Base-by-base conservation (phyloP, 2,113 vertebrate species). In the Myotis brandtii region DNA sequence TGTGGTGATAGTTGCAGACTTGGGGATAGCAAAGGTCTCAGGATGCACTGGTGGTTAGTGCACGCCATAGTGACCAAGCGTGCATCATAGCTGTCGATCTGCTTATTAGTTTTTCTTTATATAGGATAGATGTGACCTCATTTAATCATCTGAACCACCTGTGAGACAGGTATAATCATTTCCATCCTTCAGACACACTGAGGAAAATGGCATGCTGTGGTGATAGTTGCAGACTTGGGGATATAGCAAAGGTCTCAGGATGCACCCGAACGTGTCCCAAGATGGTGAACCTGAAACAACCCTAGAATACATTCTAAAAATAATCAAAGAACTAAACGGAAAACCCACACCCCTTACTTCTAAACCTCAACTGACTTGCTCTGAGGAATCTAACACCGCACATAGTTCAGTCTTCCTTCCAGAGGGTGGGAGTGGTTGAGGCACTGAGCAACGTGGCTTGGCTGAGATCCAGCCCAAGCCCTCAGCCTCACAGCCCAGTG, bases 281-380 rank as follows among this genome's bases (percentile, higher is more conserved):
- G 34, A 67, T 30, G 14, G 27, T 4, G 76, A 48, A 86, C 48
- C 40, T 43, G 14, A 95, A 89, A 86, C 23, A 52, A 93, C 2
- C 64, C 17, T 67, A 86, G 46, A 89, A 80, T 25, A 18, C 46
- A 79, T 83, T 93, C 37, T 72, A 81, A 70, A 67, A 73, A 93
- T 23, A 79, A 54, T 50, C 73, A 70, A 56, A 95, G 17, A 66
- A 80, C 59, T 84, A 76, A 77, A 92, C 23, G 69, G 27, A 95
- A 95, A 92, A 87, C 5, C 12, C 12, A 69, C 37, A 40, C 20
- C 27, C 2, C 73, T 46, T 56, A 86, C 25, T 80, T 93, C 75
- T 64, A 62, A 94, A 92, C 89, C 14, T 67, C 52, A 95, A 93
- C 92, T 67, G 52, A 92, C 94, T 93, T 54, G 27, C 56, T 43